A percentile compares a stretch with the other conserved stretches of the same genome.
These are phyloP conservation scores for Phoenicopterus ruber DNA, from an alignment of 2,113 vertebrate species.

Conservation along the genomic window DNA sequence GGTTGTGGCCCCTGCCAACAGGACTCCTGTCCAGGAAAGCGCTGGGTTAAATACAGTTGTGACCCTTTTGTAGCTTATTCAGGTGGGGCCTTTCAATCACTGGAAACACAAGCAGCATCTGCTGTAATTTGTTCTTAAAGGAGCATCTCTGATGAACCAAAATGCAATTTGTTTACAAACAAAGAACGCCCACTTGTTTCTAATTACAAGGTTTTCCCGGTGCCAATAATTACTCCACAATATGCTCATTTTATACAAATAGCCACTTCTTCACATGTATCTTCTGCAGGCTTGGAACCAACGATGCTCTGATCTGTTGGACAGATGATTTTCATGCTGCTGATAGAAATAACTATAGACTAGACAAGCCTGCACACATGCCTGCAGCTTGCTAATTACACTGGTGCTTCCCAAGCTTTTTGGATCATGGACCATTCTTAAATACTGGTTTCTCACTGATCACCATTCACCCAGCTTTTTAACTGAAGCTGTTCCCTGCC, in stretches of 20 bases:
- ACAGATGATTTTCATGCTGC: slow-evolving; percentile 38
- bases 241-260: slow-evolving; percentile 50
- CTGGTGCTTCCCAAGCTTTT: background rate
- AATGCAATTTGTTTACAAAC: slow-evolving; percentile 54
- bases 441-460: background rate
- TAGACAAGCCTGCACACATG: background rate
- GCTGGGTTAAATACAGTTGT: background rate
- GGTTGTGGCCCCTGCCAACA: background rate
- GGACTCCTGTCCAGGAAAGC: background rate
- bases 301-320: background rate
- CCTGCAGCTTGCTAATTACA: background rate
- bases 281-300: slow-evolving; percentile 25
- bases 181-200: slow-evolving; percentile 36
- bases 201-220: slow-evolving; percentile 21
- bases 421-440: background rate
- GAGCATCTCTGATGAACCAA: slow-evolving; percentile 43
- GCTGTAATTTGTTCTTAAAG: slow-evolving; percentile 49
- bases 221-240: slow-evolving; percentile 52
- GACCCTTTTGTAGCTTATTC: slow-evolving; percentile 35
- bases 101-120: slow-evolving; percentile 17
- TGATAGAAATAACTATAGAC: slow-evolving; percentile 28
- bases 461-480: background rate
- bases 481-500: background rate
- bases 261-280: slow-evolving; percentile 28
- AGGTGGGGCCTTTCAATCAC: slow-evolving; percentile 47